Percentiles rank a stretch among this genome's conserved stretches.
phyloP scores from a whole-genome alignment of 2,888 invertebrate genomes.

The Leptarthrus brevirostris region DNA sequence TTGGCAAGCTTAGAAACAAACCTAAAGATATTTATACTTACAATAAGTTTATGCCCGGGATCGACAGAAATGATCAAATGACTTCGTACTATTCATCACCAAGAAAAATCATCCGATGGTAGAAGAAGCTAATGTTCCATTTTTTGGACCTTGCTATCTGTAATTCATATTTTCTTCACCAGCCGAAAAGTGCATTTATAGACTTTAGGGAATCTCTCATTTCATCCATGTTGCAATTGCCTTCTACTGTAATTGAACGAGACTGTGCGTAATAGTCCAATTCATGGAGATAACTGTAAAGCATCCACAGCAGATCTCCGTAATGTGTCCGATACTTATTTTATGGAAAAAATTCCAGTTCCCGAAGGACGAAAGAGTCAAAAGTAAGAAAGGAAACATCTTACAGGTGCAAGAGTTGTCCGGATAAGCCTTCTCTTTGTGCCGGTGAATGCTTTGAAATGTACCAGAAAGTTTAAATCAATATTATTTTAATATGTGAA shows the following conservation, averaged over 20 bases:
- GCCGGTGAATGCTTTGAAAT: slow-evolving; percentile 47
- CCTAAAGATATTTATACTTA: background rate
- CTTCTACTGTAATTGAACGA: no score
- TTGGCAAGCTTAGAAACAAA: slow-evolving; percentile 41
- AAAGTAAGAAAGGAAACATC: slow-evolving; percentile 48
- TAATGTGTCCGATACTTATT: no score
- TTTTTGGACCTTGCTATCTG: background rate
- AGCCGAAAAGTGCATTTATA: background rate
- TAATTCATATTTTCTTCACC: background rate
- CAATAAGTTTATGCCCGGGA: background rate
- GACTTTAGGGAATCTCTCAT: slow-evolving; percentile 39
- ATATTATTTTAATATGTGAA: no score
- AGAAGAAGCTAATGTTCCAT: slow-evolving; percentile 24
- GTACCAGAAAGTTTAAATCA: background rate
- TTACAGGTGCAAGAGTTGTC: slow-evolving; percentile 50
- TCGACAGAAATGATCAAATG: background rate
- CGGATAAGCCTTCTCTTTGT: slow-evolving; percentile 42
- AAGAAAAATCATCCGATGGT: slow-evolving; percentile 21
- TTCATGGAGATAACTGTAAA: no score
- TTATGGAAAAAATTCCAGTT: no score
- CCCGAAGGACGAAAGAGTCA: no score
- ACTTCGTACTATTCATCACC: background rate
- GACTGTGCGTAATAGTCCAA: no score
- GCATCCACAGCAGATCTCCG: no score
- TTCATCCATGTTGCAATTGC: no score